A percentile compares a stretch with the other conserved stretches of the same genome.
Conservation (phyloP, 2,113 vertebrate species). For the Sisor rabdophorus region DNA sequence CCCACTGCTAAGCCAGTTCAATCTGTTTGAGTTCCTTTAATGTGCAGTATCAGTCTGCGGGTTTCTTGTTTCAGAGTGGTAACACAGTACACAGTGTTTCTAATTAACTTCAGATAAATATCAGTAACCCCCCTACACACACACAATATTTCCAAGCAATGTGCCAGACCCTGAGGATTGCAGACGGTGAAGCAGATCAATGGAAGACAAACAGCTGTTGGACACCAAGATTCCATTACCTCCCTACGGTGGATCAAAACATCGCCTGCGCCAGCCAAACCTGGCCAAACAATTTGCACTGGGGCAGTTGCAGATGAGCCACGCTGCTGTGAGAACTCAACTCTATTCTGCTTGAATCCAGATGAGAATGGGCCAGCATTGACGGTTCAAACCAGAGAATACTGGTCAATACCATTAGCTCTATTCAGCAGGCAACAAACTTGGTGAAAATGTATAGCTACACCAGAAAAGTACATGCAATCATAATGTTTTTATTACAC, state of each 20-base stretch:
- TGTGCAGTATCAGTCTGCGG: conserved; percentile 2
- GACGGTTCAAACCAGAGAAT: conserved; percentile 24
- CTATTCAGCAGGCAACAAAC: conserved; percentile 37
- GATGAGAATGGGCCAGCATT: conserved; percentile 20
- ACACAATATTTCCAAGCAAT: conserved; percentile 23
- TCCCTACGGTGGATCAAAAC: conserved; percentile 30
- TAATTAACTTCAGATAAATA: conserved; percentile 51
- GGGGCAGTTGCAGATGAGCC: neutral
- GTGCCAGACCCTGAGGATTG: conserved; percentile 28
- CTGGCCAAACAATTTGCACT: neutral
- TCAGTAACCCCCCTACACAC: conserved; percentile 31
- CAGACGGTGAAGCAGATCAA: conserved; percentile 34
- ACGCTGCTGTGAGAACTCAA: conserved; percentile 17
- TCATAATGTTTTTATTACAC: conserved; percentile 1
- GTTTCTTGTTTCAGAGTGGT: conserved; percentile 11
- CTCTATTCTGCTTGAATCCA: conserved; percentile 17
- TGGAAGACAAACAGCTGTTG: conserved; percentile 47
- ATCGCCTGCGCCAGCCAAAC: conserved; percentile 13
- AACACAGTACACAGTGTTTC: conserved; percentile 14
- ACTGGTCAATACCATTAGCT: conserved; percentile 18
- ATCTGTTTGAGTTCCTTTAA: conserved; percentile 19
- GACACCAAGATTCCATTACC: conserved; percentile 36
- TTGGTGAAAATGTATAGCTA: conserved; percentile 25
- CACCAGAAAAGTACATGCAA: neutral
- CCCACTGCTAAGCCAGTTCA: neutral